Base-by-base conservation (phyloP, 2,797 vertebrate genomes). In the Leuciscus waleckii region DNA sequence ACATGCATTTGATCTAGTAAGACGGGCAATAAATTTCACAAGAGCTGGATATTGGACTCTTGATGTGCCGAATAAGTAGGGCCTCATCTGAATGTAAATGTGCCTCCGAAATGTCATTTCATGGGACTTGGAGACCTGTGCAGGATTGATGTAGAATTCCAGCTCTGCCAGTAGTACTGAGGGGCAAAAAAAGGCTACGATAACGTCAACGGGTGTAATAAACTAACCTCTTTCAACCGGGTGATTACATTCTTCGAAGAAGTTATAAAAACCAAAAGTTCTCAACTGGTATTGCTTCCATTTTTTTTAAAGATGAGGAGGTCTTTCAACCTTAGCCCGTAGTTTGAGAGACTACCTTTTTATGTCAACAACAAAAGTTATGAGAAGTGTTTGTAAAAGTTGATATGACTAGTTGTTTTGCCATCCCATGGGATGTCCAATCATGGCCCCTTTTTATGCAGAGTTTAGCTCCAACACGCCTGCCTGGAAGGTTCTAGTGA, bases 21-120 rank as follows among this genome's bases (percentile, higher is more conserved):
- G 77, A 87, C 13, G 21, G 79, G 71, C 76, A 79, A 90, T 89
- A 85, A 74, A 90, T 87, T 87, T 86, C 77, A 86, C 83, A 91
- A 87, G 79, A 75, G 49, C 74, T 63, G 85, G 70, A 90, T 85
- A 84, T 85, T 86, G 81, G 83, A 84, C 73, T 73, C 29, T 86
- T 88, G 82, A 91, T 86, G 87, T 84, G 35, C 23, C 17, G 74
- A 84, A 83, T 91, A 87, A 87, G 81, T 41, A 80, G 79, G 68
- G 77, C 78, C 81, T 85, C 89, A 88, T 91, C 79, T 88, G 90
- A 90, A 91, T 89, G 86, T 87, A 87, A 88, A 88, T 88, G 86
- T 16, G 23, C 37, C 56, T 43, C 51, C 41, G 85, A 89, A 85
- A 83, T 88, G 67, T 41, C 71, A 81, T 85, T 86, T 84, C 76